phyloP scores from a whole-genome alignment of 2,888 invertebrate genomes.

The Acrocyrtus sp. region DNA sequence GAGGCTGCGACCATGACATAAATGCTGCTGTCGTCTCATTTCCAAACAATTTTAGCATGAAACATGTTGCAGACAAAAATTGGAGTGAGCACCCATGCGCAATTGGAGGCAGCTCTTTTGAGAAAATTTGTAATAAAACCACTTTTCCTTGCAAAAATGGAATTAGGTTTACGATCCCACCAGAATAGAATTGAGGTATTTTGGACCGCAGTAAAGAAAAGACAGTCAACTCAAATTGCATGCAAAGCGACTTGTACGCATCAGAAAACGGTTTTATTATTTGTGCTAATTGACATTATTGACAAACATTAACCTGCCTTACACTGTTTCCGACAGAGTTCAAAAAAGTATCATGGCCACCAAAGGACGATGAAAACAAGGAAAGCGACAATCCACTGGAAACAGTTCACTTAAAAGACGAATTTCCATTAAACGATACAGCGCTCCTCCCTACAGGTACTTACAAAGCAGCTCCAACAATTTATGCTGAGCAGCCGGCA shows the following conservation, averaged over 20 bases:
- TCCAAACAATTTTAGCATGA: neutral
- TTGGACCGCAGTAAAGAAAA: no score
- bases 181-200: no score
- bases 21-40: conserved; percentile 23
- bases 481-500: conserved; percentile 62
- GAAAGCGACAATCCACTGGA: conserved; percentile 45
- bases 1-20: conserved; percentile 42
- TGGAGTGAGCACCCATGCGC: neutral
- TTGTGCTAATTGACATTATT: no score
- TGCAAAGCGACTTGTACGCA: no score
- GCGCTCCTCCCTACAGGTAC: conserved; percentile 54
- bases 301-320: neutral
- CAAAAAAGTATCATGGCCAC: conserved; percentile 63
- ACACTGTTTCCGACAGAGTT: conserved; percentile 54
- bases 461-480: conserved; percentile 61
- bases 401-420: conserved; percentile 56
- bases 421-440: conserved; percentile 60
- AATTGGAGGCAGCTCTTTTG: neutral
- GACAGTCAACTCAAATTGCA: no score
- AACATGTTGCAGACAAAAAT: neutral
- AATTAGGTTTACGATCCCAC: no score
- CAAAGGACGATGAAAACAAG: conserved; percentile 49
- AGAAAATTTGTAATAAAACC: neutral
- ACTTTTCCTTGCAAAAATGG: neutral
- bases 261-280: no score